phyloP scores from a whole-genome alignment of 2,888 invertebrate genomes.

The Tupiocoris notatus region DNA sequence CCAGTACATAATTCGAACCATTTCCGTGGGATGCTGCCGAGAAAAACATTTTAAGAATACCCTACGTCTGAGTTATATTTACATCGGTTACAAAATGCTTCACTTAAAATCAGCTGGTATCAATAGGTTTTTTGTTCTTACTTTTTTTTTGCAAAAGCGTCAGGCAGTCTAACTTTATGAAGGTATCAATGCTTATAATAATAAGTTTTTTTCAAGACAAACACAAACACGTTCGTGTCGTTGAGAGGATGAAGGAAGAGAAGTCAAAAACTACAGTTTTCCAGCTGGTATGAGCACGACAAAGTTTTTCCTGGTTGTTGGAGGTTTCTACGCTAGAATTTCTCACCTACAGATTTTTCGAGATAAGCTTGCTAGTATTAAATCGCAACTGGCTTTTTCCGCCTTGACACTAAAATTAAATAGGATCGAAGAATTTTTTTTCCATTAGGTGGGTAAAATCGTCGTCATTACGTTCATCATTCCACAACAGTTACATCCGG shows the following conservation, averaged over 20 bases:
- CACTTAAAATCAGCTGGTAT: neutral
- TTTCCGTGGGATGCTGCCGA: neutral
- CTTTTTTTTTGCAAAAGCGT: constrained; percentile 30
- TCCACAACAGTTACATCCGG: neutral
- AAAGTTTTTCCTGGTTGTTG: neutral
- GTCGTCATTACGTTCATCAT: neutral
- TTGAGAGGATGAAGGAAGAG: neutral
- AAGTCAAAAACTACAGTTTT: neutral
- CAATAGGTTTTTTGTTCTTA: neutral
- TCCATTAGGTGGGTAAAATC: neutral
- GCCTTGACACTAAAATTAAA: neutral
- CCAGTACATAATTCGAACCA: no score
- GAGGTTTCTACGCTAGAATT: neutral
- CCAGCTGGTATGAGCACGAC: neutral
- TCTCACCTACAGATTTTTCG: neutral
- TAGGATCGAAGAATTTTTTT: neutral
- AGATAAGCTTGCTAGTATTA: neutral
- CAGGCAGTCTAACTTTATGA: constrained; percentile 30
- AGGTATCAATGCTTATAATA: constrained; percentile 14
- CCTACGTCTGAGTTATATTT: neutral
- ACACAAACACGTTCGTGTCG: neutral
- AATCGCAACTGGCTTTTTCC: neutral
- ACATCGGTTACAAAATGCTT: neutral
- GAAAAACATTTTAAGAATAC: neutral
- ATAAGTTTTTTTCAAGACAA: constrained; percentile 11